Evolutionary conservation across 2,113 vertebrate species (phyloP).

Genomic region (Oceanodroma tethys): DNA sequence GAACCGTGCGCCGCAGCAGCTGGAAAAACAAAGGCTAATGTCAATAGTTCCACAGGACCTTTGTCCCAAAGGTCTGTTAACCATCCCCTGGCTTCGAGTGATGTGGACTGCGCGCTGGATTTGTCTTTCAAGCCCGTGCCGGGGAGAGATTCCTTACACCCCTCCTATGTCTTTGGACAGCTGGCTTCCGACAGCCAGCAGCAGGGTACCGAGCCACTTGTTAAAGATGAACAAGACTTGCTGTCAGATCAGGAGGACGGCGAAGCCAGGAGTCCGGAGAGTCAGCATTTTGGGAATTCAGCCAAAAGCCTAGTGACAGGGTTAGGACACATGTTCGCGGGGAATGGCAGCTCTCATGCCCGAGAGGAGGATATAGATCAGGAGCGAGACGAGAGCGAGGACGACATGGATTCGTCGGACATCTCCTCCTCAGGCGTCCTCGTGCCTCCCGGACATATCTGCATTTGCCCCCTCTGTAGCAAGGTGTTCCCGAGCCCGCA

Average conservation of each 20-base stretch:
- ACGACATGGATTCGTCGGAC: slow-evolving; percentile 86
- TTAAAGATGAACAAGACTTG: slow-evolving; percentile 90
- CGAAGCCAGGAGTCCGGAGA: slow-evolving; percentile 82
- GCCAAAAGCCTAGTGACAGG: slow-evolving; percentile 83
- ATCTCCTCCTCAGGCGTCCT: slow-evolving; percentile 85
- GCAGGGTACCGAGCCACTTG: slow-evolving; percentile 85
- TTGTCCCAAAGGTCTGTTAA: slow-evolving; percentile 89
- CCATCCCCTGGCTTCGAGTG: slow-evolving; percentile 78
- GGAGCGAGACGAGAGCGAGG: slow-evolving; percentile 75
- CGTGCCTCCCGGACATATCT: slow-evolving; percentile 83
- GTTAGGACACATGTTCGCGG: slow-evolving; percentile 83
- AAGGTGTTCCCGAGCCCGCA: slow-evolving; percentile 92
- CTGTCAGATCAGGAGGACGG: slow-evolving; percentile 88
- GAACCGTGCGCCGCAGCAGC: slow-evolving; percentile 86
- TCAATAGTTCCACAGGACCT: slow-evolving; percentile 84
- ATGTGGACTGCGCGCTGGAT: slow-evolving; percentile 92
- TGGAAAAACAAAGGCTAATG: slow-evolving; percentile 95
- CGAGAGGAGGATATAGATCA: slow-evolving; percentile 85
- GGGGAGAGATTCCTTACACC: slow-evolving; percentile 85
- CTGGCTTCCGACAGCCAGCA: slow-evolving; percentile 89
- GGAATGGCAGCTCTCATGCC: slow-evolving; percentile 83
- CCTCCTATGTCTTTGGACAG: slow-evolving; percentile 85
- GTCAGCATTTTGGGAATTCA: slow-evolving; percentile 85
- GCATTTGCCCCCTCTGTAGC: slow-evolving; percentile 92
- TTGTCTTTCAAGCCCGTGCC: slow-evolving; percentile 95